Conservation (phyloP, 1,140 invertebrate genomes). For the Papilio helenus region DNA sequence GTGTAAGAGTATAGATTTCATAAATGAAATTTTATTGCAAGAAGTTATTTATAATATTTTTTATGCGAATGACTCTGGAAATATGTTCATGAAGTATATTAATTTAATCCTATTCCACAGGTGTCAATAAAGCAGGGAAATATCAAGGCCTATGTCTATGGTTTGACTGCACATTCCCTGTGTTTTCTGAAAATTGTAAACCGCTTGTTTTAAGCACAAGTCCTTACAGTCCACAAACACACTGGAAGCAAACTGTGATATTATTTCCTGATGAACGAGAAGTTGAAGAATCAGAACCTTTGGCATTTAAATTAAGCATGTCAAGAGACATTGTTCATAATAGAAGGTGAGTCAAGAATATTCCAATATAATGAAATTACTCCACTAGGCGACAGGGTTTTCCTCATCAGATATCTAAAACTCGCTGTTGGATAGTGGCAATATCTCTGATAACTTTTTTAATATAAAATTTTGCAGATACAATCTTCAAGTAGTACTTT, state of each 20-base stretch:
- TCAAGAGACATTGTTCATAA: constrained; percentile 69
- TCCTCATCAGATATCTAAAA: no score
- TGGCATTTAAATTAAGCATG: constrained; percentile 87
- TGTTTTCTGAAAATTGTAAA: constrained; percentile 52
- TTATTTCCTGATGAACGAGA: constrained; percentile 83
- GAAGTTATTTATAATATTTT: no score
- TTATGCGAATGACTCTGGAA: no score
- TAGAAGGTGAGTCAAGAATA: constrained; percentile 57
- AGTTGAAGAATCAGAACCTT: constrained; percentile 84
- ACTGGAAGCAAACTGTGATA: constrained; percentile 99
- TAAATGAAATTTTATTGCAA: no score
- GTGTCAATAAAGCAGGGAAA: constrained; percentile 83
- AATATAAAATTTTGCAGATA: constrained; percentile 80
- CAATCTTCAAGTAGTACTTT: constrained; percentile 86
- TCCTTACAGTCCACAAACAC: constrained; percentile 90
- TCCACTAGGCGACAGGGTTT: no score
- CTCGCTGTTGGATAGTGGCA: no score
- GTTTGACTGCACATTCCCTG: constrained; percentile 86
- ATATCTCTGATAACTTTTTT: neutral
- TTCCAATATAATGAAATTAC: neutral
- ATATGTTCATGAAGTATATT: neutral
- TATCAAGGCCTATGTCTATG: constrained; percentile 90
- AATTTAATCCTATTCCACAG: constrained; percentile 48
- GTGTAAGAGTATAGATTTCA: no score
- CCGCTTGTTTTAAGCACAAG: constrained; percentile 88